Evolutionary conservation across 2,797 vertebrate species (phyloP).

Genomic region (Gorsachius magnificus): DNA sequence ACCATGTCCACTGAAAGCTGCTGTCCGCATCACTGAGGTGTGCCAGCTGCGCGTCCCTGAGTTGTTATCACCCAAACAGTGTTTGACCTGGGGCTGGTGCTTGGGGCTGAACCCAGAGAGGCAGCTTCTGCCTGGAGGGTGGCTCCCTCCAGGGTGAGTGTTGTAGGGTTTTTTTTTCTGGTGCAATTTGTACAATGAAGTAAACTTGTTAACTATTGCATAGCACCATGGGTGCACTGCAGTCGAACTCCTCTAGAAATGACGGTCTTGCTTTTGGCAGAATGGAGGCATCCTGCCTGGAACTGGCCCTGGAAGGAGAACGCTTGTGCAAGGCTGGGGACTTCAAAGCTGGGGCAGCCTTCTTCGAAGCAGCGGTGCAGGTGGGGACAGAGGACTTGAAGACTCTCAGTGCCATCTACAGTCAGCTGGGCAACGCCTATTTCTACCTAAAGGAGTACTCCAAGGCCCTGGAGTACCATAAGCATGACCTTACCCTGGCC

Average conservation of each 20-base stretch:
- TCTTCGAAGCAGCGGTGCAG: conserved; percentile 95
- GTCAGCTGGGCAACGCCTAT: conserved; percentile 96
- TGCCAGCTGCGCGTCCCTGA: rapidly evolving
- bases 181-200: background rate
- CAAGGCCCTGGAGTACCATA: conserved; percentile 93
- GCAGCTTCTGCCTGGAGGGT: background rate
- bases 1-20: background rate
- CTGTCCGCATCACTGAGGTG: rapidly evolving
- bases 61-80: rapidly evolving
- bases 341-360: conserved; percentile 91
- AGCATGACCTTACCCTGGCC: conserved; percentile 93
- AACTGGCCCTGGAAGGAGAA: conserved; percentile 94
- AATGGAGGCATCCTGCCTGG: conserved; percentile 97
- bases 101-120: background rate
- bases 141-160: background rate
- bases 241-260: background rate
- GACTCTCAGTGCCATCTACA: conserved; percentile 98
- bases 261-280: conserved; percentile 64
- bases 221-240: background rate
- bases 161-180: background rate
- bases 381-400: conserved; percentile 97
- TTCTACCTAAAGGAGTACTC: conserved; percentile 97
- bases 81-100: background rate
- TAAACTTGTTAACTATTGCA: background rate
- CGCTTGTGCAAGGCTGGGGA: conserved; percentile 93